Conservation (phyloP, 2,888 invertebrate species). For the Gibbula magus region DNA sequence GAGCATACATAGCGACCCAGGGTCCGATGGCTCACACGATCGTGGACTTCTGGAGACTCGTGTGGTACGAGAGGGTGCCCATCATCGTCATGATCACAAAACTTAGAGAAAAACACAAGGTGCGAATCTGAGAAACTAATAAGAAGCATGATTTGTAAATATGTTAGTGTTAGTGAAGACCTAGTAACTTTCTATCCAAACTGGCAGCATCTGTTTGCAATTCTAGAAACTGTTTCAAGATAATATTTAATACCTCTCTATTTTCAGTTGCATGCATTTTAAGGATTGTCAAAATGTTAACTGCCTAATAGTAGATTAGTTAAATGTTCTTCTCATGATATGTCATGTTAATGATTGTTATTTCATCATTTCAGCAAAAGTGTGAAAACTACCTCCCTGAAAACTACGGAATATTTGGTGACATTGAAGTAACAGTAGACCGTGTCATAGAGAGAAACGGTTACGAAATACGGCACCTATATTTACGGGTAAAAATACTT, state of each 20-base stretch:
- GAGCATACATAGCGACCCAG: conserved; percentile 93
- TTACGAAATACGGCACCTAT: conserved; percentile 78
- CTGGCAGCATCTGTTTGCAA: too few relatives aligned
- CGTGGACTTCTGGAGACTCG: conserved; percentile 93
- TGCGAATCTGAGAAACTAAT: too few relatives aligned
- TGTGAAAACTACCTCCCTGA: conserved; percentile 92
- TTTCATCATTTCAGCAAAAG: conserved; percentile 80
- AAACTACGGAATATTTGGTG: conserved; percentile 74
- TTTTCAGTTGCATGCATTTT: too few relatives aligned
- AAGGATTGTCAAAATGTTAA: too few relatives aligned
- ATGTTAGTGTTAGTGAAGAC: too few relatives aligned
- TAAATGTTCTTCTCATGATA: too few relatives aligned
- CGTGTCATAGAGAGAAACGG: conserved; percentile 77
- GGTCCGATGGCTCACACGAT: conserved; percentile 93
- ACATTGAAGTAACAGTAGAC: conserved; percentile 77
- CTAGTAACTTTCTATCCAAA: too few relatives aligned
- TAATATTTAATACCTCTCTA: too few relatives aligned
- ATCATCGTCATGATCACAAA: conserved; percentile 93
- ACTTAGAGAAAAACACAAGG: conserved; percentile 84
- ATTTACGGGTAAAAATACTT: conserved; percentile 76
- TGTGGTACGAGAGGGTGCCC: conserved; percentile 79
- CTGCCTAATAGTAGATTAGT: too few relatives aligned
- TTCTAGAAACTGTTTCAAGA: too few relatives aligned
- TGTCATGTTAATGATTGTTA: background rate
- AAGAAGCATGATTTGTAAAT: too few relatives aligned